Evolutionary conservation across 2,113 vertebrate species (phyloP), one percentile per base, ranked within the genome.

Genomic region (Oncorhynchus clarkii): DNA sequence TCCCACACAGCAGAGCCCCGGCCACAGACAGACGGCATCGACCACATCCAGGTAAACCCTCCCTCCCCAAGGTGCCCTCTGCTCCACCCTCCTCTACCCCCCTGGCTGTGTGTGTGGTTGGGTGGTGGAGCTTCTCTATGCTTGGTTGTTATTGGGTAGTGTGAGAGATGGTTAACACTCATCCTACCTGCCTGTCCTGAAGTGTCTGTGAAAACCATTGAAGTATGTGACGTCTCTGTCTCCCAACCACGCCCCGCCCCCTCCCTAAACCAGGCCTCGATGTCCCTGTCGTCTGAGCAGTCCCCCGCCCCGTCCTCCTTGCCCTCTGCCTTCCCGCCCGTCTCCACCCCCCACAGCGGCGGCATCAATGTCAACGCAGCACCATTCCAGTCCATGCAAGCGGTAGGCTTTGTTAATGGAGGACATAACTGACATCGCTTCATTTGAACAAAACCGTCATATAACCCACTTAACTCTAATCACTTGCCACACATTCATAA

Each of bases 321-420:
- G 94, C 95, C 96, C 80, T 69, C 95, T 93, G 96, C 93, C 84
- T 99, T 98, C 90, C 96, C 96, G 90, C 93, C 96, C 84, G 96
- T 95, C 79, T 93, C 97, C 87, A 99, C 96, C 80, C 92, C 97
- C 86, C 96, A 96, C 82, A 96, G 95, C 91, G 97, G 97, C 9
- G 96, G 97, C 85, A 98, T 98, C 92, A 99, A 99, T 84, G 97
- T 99, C 85, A 99, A 99, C 80, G 98, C 98, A 87, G 97, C 97
- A 90, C 96, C 98, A 92, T 99, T 99, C 96, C 98, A 99, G 29
- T 99, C 97, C 93, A 98, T 99, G 96, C 97, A 99, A 88, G 96
- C 98, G 93, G 98, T 99, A 96, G 89, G 90, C 86, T 74, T 80
- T 68, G 34, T 79, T 24, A 24, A 22, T 64, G 45, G 16, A 45